Base-by-base conservation (phyloP, 2,888 invertebrate genomes). In the Bimastos eiseni region DNA sequence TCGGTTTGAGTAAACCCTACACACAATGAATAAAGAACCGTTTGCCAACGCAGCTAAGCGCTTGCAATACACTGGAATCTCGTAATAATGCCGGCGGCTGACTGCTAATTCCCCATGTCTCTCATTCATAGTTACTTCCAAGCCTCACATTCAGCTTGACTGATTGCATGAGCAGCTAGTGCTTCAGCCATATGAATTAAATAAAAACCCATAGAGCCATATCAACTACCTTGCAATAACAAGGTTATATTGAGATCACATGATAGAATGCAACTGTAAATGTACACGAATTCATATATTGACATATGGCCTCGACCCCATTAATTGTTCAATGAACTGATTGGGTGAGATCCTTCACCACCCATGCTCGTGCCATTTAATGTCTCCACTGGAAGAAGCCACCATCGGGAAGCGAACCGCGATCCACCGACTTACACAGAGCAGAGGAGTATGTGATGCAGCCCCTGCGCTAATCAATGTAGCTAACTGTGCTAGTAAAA, bases 1-100 rank as follows among this genome's bases (percentile, higher is more conserved):
- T 70, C 30, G n/a, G 70, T 70, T n/a, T 70, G 70, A 17, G 70
- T 8, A n/a, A 55, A n/a, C 70, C n/a, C 30, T 70, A n/a, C n/a
- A 70, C 70, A 70, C 49, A 70, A 70, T 70, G 70, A 70, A 70
- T 70, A 70, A 70, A 70, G 70, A 70, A 70, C n/a, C 30, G 70
- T 70, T n/a, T n/a, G n/a, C 70, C 70, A 11, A 70, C 8, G n/a
- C 30, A 70, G 70, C 70, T n/a, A 11, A 70, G n/a, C n/a, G 70
- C 70, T n/a, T n/a, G 70, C 70, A 70, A n/a, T 70, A 70, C 70
- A n/a, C 70, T 70, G 70, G 70, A 70, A n/a, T 8, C 70, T 70
- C n/a, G n/a, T n/a, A 11, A n/a, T n/a, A 70, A 70, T 70, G 70
- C 70, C n/a, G n/a, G 30, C 21, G 4, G 13, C 30, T 70, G 24